phyloP scores from a whole-genome alignment of 92 coral and sea anemone genomes.

The Zoanthus sansibaricus region DNA sequence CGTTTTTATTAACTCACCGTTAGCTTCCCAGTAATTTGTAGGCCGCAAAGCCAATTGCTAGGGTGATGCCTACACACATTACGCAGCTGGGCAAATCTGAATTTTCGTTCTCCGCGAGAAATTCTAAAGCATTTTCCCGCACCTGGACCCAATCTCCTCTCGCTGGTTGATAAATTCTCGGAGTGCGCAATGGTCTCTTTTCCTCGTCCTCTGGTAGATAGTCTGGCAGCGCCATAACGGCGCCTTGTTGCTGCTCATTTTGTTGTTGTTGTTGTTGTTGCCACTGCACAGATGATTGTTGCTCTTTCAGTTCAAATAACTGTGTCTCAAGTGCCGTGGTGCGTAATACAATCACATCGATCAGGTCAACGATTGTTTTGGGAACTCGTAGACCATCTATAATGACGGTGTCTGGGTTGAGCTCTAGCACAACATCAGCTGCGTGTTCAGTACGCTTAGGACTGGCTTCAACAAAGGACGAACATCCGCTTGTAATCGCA shows the following conservation, averaged over 20 bases:
- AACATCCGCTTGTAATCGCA: not conserved
- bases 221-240: not conserved
- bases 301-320: not conserved
- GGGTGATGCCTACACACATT: not conserved
- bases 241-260: too few relatives aligned
- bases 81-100: not conserved
- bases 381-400: slow-evolving; percentile 22
- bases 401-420: not conserved
- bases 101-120: not conserved
- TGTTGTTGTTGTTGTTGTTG: not conserved
- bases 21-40: not conserved
- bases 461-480: not conserved
- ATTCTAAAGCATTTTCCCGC: not conserved
- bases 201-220: slow-evolving; percentile 15
- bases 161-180: not conserved
- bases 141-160: not conserved
- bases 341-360: not conserved
- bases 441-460: not conserved
- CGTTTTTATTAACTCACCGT: not conserved
- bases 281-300: not conserved
- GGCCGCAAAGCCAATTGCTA: slow-evolving; percentile 1
- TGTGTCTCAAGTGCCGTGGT: slow-evolving; percentile 3
- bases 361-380: not conserved
- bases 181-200: not conserved
- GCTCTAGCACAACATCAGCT: not conserved